Evolutionary conservation across 2,797 vertebrate species (phyloP), one percentile per base, ranked within the genome.

Genomic region (Acridotheres tristis): DNA sequence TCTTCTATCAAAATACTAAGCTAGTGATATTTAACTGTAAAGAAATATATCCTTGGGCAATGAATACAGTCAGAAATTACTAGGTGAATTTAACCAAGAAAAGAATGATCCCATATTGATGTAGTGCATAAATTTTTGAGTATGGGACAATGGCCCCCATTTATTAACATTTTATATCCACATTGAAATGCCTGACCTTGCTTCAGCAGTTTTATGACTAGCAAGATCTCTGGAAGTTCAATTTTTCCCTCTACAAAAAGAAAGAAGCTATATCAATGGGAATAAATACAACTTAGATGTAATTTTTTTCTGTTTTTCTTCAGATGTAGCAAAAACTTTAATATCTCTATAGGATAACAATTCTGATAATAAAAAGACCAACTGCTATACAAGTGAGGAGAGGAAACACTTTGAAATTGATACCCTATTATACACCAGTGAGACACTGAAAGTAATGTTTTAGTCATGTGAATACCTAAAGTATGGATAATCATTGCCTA

Each of bases 171-270:
- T 95, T 97, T 94, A 72, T 94, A 87, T 95, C 91, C 85, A 77
- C 62, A 48, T 42, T 94, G 94, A 94, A 92, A 92, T 86, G 67
- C 78, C 29, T 95, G 95, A 95, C 89, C 94, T 96, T 97, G 96
- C 94, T 97, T 97, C 96, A 96, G 92, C 77, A 80, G 89, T 95
- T 97, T 97, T 96, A 97, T 88, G 72, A 87, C 88, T 94, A 96
- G 73, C 42, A 85, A 67, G 87, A 66, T 91, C 86, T 95, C 88
- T 54, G 73, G 72, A 93, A 79, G 89, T 93, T 91, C 93, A 82
- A 7, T 73, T 84, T 90, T 67, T 78, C 65, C 87, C 29, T 73
- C 53, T 84, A 88, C 40, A 89, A 54, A 81, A 94, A 86, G 86
- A 95, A 89, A 74, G 74, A 59, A 25, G 23, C 72, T 86, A 75